Conservation (phyloP, 2,113 vertebrate species). For the Chaetura pelagica region DNA sequence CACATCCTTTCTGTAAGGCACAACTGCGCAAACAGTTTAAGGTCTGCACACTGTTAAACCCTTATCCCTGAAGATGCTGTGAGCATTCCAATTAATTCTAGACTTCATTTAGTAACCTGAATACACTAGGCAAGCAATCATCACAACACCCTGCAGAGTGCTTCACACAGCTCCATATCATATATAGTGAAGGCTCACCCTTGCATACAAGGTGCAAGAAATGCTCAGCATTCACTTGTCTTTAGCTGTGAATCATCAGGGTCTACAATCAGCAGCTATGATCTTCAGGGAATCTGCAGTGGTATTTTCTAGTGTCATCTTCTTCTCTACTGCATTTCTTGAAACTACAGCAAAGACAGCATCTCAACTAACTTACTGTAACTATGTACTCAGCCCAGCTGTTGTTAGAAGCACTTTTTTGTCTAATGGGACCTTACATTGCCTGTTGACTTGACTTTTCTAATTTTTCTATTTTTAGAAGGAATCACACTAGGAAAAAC, state of each 20-base stretch:
- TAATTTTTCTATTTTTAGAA: slow-evolving; percentile 41
- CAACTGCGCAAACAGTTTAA: slow-evolving; percentile 58
- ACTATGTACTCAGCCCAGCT: neutral
- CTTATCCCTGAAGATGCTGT: slow-evolving; percentile 35
- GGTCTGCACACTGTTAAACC: slow-evolving; percentile 32
- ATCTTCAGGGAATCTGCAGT: neutral
- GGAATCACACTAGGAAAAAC: neutral
- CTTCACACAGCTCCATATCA: neutral
- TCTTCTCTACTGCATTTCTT: neutral
- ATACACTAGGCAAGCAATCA: slow-evolving; percentile 40
- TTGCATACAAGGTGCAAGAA: neutral
- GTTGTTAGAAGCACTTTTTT: neutral
- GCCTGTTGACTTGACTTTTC: neutral
- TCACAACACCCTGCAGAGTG: neutral
- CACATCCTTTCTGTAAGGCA: slow-evolving; percentile 10
- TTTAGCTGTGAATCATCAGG: neutral
- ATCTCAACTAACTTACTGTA: neutral
- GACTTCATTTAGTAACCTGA: slow-evolving; percentile 48
- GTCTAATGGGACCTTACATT: neutral
- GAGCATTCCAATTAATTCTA: slow-evolving; percentile 55
- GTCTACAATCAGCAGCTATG: neutral
- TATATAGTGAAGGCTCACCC: neutral
- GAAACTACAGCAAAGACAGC: neutral
- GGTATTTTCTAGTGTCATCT: neutral
- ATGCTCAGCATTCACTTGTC: neutral